Conservation (phyloP, 2,113 vertebrate species). For the Phyllostomus hastatus region DNA sequence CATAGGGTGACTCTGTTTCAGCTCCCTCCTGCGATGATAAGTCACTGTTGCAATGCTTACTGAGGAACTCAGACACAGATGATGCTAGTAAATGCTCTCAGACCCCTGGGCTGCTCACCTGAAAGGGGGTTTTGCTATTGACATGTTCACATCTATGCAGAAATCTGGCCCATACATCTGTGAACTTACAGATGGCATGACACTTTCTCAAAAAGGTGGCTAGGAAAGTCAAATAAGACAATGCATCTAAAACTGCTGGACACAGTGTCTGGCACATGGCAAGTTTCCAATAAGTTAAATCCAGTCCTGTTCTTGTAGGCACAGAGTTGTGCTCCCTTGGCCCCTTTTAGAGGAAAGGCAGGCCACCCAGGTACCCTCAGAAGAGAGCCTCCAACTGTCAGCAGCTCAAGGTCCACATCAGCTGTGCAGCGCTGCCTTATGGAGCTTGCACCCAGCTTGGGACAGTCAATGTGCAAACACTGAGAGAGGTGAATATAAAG, state of each 20-base stretch:
- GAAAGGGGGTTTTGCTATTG: not conserved
- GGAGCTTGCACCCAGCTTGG: fast-evolving
- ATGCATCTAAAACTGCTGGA: not conserved
- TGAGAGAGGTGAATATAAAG: fast-evolving
- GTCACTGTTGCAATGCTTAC: not conserved
- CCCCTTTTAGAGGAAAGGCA: not conserved
- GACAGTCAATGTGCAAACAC: not conserved
- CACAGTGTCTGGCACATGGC: not conserved
- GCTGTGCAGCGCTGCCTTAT: not conserved
- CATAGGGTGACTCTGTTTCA: not conserved
- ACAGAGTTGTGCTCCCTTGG: not conserved
- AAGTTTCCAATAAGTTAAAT: not conserved
- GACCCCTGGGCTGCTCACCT: not conserved
- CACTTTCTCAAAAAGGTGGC: not conserved
- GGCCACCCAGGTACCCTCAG: not conserved
- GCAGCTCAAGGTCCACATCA: not conserved
- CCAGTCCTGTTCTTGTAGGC: not conserved
- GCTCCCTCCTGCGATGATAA: not conserved
- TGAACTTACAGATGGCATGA: not conserved
- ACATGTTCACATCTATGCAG: not conserved
- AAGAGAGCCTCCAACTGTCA: not conserved
- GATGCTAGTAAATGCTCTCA: not conserved
- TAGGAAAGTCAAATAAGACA: not conserved
- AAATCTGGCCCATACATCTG: not conserved
- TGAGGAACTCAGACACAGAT: not conserved